Base-by-base conservation (phyloP, 2,888 invertebrate genomes). In the Orthonychiurus folsomi region DNA sequence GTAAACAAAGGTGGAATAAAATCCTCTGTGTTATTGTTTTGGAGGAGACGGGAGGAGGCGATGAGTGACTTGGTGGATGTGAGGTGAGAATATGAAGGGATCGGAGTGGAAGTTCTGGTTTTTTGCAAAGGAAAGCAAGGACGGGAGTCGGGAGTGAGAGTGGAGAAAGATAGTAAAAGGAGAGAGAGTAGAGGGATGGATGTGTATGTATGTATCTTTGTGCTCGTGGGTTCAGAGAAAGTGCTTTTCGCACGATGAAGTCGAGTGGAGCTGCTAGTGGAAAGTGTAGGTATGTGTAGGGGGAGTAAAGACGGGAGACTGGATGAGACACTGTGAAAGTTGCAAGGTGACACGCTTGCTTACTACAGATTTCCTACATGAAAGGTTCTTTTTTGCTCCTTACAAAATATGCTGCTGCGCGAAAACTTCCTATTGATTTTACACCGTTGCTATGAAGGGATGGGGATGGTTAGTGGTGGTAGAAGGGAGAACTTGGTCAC, bases 401-500 rank as follows among this genome's bases (percentile, higher is more conserved):
- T 37, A 5, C 37, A 37, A 37, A 37, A 37, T 37, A 5, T 9
- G 37, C 37, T 9, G 15, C 37, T 37, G 37, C 37, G 37, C 37
- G 37, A 37, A 37, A 9, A 37, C 37, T 37, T 15, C 37, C 37
- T 37, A 37, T 37, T 37, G 37, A 37, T 37, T 37, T 37, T 37
- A 37, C 37, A 37, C 37, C 9, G 37, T 9, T 5, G 37, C 15
- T 37, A 37, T 5, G 37, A 37, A 37, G 9, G 37, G 37, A 37
- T 37, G 37, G 9, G 37, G 37, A 37, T 5, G 5, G 37, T 37
- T n/a, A n/a, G n/a, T n/a, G n/a, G n/a, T n/a, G n/a, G n/a, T n/a
- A n/a, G n/a, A n/a, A n/a, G n/a, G n/a, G 37, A 37, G 37, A 37
- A 37, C 37, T 37, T 37, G 37, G 37, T 37, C 37, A 37, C 37